Evolutionary conservation across 2,888 invertebrate genomes (phyloP).

Genomic region (Loripinus fragilis): DNA sequence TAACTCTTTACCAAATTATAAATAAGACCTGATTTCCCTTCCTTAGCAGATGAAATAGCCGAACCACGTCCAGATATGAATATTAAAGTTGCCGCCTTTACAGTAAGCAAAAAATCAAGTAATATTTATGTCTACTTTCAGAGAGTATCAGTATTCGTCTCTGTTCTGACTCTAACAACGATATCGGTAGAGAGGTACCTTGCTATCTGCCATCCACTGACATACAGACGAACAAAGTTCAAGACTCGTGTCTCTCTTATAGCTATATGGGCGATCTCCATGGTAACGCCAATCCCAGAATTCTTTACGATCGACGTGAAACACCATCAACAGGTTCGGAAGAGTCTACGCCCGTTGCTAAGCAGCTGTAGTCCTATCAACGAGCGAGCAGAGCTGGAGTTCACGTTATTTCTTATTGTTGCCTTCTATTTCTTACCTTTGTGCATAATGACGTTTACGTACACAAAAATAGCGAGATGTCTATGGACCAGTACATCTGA

Average conservation of each 20-base stretch:
- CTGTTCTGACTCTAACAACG: slow-evolving; percentile 94
- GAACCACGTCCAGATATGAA: no score
- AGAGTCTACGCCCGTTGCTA: slow-evolving; percentile 52
- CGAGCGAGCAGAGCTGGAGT: slow-evolving; percentile 65
- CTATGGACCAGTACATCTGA: slow-evolving; percentile 73
- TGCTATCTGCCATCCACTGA: slow-evolving; percentile 95
- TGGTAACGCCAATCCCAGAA: slow-evolving; percentile 82
- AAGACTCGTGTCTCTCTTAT: slow-evolving; percentile 92
- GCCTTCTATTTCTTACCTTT: slow-evolving; percentile 78
- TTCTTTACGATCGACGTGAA: slow-evolving; percentile 60
- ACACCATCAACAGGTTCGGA: slow-evolving; percentile 38
- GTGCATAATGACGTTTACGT: slow-evolving; percentile 78
- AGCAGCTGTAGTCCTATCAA: slow-evolving; percentile 50
- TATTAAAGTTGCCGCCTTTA: no score
- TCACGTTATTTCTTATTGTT: slow-evolving; percentile 71
- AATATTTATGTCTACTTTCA: no score
- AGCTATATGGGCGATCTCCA: slow-evolving; percentile 91
- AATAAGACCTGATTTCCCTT: no score
- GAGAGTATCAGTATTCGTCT: slow-evolving; percentile 97
- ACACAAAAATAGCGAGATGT: slow-evolving; percentile 76
- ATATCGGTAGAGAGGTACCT: slow-evolving; percentile 97
- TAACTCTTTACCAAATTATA: no score
- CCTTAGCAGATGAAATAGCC: no score
- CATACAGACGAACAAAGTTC: slow-evolving; percentile 93
- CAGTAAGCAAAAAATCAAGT: no score